Evolutionary conservation across 1,140 invertebrate species (phyloP), one percentile per base, ranked within the genome.

Genomic region (Amphibalanus amphitrite): DNA sequence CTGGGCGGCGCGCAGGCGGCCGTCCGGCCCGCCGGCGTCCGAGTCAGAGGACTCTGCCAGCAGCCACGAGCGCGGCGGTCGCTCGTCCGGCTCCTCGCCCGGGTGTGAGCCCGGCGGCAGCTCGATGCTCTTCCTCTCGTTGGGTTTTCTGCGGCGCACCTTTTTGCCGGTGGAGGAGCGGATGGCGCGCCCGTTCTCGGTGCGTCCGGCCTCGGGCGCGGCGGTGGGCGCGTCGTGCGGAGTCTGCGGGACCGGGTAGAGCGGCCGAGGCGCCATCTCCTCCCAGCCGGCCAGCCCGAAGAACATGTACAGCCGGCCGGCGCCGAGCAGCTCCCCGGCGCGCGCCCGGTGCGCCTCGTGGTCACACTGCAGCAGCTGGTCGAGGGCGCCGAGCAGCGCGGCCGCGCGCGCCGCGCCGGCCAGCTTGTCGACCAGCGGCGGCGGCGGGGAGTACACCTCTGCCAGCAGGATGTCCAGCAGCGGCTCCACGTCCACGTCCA

Each of bases 311-410:
- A 28, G 65, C n/a, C 65, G 4, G 3, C 26, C 65, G 26, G 23
- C 65, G 65, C 65, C 65, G 10, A 67, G 65, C 28, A 67, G 28
- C 65, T 67, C 65, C n/a, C 65, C 65, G 47, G 47, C 47, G 23
- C 47, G 47, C 47, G 47, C 47, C 6, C 47, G 47, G 47, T 59
- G 47, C 6, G 47, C 47, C 47, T 59, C 17, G 47, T 59, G 47
- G 47, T 59, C 47, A 23, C 47, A 17, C 47, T 59, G 47, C 47
- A 59, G 10, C 47, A 59, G 47, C 17, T 59, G 47, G 17, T 59
- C 47, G 17, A 59, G 47, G 10, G 47, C 47, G 47, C 47, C 47
- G 13, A 59, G 47, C 47, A 59, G 17, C 23, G 47, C 47, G 1
- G 47, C 47, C 6, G 47, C 47, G 10, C 47, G 47, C 17, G 10